phyloP scores from a whole-genome alignment of 2,888 invertebrate genomes.

The Anarsia innoxiella region DNA sequence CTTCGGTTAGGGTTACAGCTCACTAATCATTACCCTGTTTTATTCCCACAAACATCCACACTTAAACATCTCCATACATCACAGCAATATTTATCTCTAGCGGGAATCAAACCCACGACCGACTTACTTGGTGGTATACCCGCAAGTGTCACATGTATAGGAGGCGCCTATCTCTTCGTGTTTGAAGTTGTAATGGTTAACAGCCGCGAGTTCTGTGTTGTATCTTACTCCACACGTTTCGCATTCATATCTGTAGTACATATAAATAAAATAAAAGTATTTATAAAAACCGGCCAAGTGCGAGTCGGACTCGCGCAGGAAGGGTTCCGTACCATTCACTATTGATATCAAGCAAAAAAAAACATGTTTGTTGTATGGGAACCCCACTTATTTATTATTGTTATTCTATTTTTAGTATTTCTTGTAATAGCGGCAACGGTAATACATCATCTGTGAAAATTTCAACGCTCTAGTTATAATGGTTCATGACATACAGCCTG shows the following conservation, averaged over 20 bases:
- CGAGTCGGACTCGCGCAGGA: not conserved
- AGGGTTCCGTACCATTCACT: not conserved
- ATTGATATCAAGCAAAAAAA: not conserved
- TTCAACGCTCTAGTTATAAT: not conserved
- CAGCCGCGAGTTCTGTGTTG: constrained; percentile 34
- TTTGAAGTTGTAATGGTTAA: constrained; percentile 46
- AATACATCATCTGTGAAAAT: not conserved
- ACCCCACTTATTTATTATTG: not conserved
- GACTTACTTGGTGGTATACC: constrained; percentile 48
- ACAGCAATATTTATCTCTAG: no score
- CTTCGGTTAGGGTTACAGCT: no score
- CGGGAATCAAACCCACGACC: no score
- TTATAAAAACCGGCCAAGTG: not conserved
- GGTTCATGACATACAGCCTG: no score
- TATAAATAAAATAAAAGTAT: not conserved
- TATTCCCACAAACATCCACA: no score
- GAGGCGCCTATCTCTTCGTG: constrained; percentile 34
- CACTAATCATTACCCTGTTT: no score
- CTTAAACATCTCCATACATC: no score
- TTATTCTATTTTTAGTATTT: not conserved
- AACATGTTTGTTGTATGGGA: not conserved
- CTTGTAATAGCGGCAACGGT: not conserved
- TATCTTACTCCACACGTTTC: constrained; percentile 39
- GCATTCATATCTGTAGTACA: constrained; percentile 40
- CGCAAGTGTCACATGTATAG: constrained; percentile 42